Evolutionary conservation across 2,888 invertebrate genomes (phyloP), one percentile per base, ranked within the genome.

Genomic region (Drosophila barbarae): DNA sequence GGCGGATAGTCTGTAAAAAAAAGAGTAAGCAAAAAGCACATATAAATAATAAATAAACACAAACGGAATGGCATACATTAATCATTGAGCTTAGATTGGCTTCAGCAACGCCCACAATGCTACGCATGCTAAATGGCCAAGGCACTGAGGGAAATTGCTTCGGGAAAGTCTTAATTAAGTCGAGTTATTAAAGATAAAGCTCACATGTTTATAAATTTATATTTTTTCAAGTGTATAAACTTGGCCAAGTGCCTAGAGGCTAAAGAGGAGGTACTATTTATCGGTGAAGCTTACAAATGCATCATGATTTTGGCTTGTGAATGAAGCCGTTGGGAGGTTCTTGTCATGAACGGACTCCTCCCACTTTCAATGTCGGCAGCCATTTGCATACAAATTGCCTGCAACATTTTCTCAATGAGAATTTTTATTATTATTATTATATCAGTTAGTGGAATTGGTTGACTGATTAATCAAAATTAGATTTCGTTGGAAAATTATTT

Each of bases 271-370:
- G 47, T 18, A 32, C 12, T 30, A 12, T 21, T 50, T 35, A 49
- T 47, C 44, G 47, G 8, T 18, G 42, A 8, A 18, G 32, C 32
- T 46, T 41, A 28, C 21, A 18, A 41, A 35, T 42, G 41, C 39
- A 63, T 63, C 63, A 36, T 63, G 38, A 26, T 39, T 60, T 59
- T 57, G 44, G 15, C 53, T 41, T 41, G 49, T 35, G 52, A 69
- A 64, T 54, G 34, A 59, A 58, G 46, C 35, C 69, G 59, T 50
- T 58, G 69, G 64, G 64, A 53, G 64, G 73, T 72, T 74, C 74
- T 79, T 76, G 82, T 81, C 81, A 84, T 81, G 84, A 55, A 68
- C 71, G 36, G 61, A 70, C 81, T 81, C 84, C 81, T 69, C 81
- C 80, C 74, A 66, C 56, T 47, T 67, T 68, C 63, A 35, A 42